phyloP scores from a whole-genome alignment of 2,797 vertebrate species.

The Trichosurus vulpecula region DNA sequence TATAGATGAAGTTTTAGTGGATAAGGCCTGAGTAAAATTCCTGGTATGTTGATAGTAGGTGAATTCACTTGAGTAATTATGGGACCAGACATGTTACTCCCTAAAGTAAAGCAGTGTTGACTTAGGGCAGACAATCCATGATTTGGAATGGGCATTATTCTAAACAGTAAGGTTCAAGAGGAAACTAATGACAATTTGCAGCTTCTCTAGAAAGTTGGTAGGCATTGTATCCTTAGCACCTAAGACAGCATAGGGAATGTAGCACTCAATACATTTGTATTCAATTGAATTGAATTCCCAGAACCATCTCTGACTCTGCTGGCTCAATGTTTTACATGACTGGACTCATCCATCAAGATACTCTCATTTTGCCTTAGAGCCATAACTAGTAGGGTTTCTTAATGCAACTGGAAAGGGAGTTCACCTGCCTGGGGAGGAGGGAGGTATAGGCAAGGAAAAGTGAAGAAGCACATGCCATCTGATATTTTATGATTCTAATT shows the following conservation, averaged over 20 bases:
- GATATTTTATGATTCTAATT: background rate
- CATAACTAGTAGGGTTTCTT: background rate
- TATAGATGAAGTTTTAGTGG: constrained; percentile 16
- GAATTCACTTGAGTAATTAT: constrained; percentile 1
- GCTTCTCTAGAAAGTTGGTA: background rate
- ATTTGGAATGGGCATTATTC: background rate
- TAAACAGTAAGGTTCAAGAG: background rate
- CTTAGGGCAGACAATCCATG: background rate
- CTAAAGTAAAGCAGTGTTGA: background rate
- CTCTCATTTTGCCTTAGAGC: background rate
- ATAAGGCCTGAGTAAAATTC: constrained; percentile 31
- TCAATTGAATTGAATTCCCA: background rate
- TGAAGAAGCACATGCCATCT: background rate
- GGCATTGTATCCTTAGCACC: background rate
- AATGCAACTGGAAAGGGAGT: background rate
- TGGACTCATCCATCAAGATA: background rate
- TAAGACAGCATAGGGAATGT: background rate
- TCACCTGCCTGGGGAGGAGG: background rate
- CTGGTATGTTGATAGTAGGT: background rate
- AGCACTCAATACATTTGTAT: background rate
- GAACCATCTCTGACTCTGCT: background rate
- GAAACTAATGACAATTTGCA: background rate
- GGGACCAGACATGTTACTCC: background rate
- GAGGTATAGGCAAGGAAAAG: background rate
- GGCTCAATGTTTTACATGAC: background rate